Evolutionary conservation across 2,113 vertebrate genomes (phyloP), one percentile per base, ranked within the genome.

Genomic region (Tautogolabrus adspersus): DNA sequence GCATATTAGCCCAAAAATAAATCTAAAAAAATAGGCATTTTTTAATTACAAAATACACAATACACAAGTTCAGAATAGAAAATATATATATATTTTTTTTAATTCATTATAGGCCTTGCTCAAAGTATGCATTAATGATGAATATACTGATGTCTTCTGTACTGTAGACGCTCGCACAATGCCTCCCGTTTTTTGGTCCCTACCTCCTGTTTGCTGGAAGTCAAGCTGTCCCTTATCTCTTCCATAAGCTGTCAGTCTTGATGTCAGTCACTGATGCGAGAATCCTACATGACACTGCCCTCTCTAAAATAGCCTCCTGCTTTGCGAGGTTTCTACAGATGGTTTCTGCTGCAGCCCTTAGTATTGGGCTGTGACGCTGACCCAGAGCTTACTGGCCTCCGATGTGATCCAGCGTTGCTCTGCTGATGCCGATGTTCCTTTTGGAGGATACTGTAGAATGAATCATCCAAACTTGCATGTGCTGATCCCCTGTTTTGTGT

Each of bases 91-190:
- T 34, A 34, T 34, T 34, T 34, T n/a, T 34, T 6, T 34, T 6
- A 6, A 34, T 26, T 19, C 46, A 76, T 62, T 57, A 72, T 18
- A 69, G 59, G 19, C 34, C 52, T 1, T n/a, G 12, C 49, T 66
- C 26, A 26, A 75, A 75, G 47, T 30, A 62, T 42, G 38, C n/a
- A 56, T 67, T 21, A n/a, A 38, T 22, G 16, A 13, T 72, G 55
- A 5, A n/a, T 38, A 34, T 46, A 16, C 19, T 18, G 1, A 54
- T 8, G 1, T 42, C 34, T 10, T 46, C 10, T 68, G 23, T 57
- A 68, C 66, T 58, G 23, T 67, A 71, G 42, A 68, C 70, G 42
- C 30, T 13, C 54, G 62, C 54, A 71, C 54, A 68, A 15, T 81
- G 75, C 61, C 57, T 67, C 13, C 0, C 56, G 6, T 70, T 54